Conservation (phyloP, 2,797 vertebrate genomes). For the Chaenodraco wilsoni region DNA sequence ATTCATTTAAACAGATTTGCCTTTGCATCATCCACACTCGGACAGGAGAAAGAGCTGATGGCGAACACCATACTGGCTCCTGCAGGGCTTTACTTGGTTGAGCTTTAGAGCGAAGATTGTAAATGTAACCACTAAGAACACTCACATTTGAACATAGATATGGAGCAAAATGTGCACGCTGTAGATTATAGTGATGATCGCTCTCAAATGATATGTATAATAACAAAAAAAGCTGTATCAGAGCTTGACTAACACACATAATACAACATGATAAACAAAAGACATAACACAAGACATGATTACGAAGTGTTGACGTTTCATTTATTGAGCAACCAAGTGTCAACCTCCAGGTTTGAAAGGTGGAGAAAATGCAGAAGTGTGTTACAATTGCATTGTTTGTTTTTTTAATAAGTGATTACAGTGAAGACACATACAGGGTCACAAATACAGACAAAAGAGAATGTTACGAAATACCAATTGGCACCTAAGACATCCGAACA, state of each 20-base stretch:
- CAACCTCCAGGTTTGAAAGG: too few species aligned
- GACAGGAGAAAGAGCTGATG: not conserved
- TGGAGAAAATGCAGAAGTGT: too few species aligned
- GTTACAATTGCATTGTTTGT: too few species aligned
- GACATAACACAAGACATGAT: too few species aligned
- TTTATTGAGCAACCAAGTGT: not conserved
- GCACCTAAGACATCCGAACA: too few species aligned
- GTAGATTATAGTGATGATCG: not conserved
- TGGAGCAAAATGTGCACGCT: not conserved
- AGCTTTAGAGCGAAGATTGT: not conserved
- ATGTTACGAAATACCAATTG: too few species aligned
- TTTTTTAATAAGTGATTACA: too few species aligned
- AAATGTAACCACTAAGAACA: not conserved
- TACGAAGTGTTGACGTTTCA: not conserved
- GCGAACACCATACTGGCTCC: not conserved
- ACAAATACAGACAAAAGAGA: too few species aligned
- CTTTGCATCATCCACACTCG: not conserved
- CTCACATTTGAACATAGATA: too few species aligned
- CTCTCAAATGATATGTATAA: not conserved
- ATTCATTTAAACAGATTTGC: constrained; percentile 4
- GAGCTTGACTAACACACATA: too few species aligned
- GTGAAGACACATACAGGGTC: too few species aligned
- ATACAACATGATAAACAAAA: too few species aligned
- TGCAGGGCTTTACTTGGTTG: not conserved
- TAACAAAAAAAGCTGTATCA: not conserved